Percentiles rank a stretch among this genome's conserved stretches.
Evolutionary conservation across 2,113 vertebrate species (phyloP).

Genomic region (Sinocyclocheilus rhinocerous): DNA sequence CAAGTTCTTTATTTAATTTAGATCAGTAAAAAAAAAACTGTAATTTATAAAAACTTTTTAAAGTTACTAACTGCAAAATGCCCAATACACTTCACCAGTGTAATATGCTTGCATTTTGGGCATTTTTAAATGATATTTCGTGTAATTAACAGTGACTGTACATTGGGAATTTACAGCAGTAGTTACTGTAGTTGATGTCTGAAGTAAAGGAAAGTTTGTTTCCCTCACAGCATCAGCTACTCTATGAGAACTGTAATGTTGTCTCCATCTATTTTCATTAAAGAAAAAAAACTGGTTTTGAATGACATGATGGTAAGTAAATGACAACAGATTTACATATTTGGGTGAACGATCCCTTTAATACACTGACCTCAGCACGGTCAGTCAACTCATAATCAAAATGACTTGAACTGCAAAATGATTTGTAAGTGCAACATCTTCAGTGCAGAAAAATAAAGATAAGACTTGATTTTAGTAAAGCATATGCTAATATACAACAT

Average conservation of each 20-base stretch:
- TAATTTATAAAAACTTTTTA: no score
- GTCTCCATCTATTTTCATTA: neutral
- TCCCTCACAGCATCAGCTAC: no score
- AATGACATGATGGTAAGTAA: neutral
- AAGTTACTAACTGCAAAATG: no score
- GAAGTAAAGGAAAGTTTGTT: no score
- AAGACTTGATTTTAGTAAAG: neutral
- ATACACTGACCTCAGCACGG: neutral
- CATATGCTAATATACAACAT: neutral
- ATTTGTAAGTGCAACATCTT: neutral
- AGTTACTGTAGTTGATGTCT: no score
- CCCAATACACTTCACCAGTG: no score
- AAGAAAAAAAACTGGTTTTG: neutral
- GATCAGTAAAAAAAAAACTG: no score
- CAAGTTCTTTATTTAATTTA: no score
- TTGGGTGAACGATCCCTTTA: neutral
- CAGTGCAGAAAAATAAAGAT: neutral
- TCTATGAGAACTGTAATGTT: neutral
- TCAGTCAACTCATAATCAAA: neutral
- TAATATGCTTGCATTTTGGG: no score
- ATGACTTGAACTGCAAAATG: neutral
- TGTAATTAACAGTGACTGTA: no score
- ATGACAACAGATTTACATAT: neutral
- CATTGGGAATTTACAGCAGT: no score
- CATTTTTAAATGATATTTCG: no score